Evolutionary conservation across 2,888 invertebrate genomes (phyloP).

Genomic region (Deilephila elpenor): DNA sequence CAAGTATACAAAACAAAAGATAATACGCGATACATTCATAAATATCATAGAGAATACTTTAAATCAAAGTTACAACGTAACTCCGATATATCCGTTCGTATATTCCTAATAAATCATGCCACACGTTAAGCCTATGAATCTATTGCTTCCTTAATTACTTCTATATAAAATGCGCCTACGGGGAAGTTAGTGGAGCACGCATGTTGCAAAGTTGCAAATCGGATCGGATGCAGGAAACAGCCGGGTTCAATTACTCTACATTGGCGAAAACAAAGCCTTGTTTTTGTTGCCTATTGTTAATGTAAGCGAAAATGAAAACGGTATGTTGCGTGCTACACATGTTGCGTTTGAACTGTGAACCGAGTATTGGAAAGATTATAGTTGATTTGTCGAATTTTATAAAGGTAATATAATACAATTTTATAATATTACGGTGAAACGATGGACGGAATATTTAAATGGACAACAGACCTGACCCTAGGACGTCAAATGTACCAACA

Average conservation of each 20-base stretch:
- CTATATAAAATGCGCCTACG: not conserved
- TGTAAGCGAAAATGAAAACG: not conserved
- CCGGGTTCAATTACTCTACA: conserved; percentile 21
- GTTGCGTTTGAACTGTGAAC: not conserved
- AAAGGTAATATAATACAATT: too few species aligned
- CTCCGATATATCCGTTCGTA: not conserved
- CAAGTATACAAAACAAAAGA: too few species aligned
- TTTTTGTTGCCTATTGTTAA: conserved; percentile 16
- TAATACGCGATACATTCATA: too few species aligned
- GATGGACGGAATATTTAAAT: too few species aligned
- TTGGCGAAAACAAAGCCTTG: conserved; percentile 18
- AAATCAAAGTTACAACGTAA: not conserved
- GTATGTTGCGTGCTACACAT: not conserved
- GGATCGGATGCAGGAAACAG: conserved; percentile 27
- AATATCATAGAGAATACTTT: not conserved
- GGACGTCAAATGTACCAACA: too few species aligned
- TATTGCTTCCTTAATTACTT: conserved; percentile 8
- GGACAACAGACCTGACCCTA: too few species aligned
- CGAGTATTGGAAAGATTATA: too few species aligned
- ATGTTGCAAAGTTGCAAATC: conserved; percentile 16
- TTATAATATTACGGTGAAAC: too few species aligned
- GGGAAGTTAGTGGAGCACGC: conserved; percentile 11
- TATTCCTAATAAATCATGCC: not conserved
- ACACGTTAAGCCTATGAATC: conserved; percentile 7
- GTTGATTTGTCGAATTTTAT: too few species aligned